These are phyloP conservation scores for Heliconius hewitsoni DNA, from an alignment of 1,140 invertebrate genomes.

Conservation along the genomic window DNA sequence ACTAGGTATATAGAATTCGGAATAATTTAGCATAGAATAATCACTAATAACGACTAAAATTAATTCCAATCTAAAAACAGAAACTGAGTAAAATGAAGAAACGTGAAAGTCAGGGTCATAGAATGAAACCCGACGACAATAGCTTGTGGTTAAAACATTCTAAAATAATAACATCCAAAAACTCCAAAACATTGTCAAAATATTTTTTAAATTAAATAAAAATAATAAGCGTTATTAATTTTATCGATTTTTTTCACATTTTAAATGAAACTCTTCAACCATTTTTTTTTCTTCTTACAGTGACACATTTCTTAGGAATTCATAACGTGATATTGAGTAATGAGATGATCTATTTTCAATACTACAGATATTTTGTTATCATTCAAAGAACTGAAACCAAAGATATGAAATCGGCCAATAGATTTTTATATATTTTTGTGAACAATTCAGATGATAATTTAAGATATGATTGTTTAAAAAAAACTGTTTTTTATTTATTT, in stretches of 20 bases:
- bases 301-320: constrained; percentile 9
- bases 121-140: not conserved
- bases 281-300: not conserved
- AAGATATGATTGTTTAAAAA: not conserved
- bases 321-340: constrained; percentile 9
- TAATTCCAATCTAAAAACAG: not conserved
- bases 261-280: too few species aligned
- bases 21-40: not conserved
- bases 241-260: too few species aligned
- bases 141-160: not conserved
- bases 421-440: not conserved
- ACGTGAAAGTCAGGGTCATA: constrained; percentile 13
- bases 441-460: not conserved
- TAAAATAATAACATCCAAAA: not conserved
- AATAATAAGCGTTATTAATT: too few species aligned
- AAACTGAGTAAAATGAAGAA: constrained; percentile 3
- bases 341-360: constrained; percentile 17
- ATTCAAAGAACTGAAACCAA: not conserved
- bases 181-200: not conserved
- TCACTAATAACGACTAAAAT: not conserved
- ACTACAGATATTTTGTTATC: not conserved
- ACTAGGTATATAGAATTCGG: not conserved
- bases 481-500: too few species aligned
- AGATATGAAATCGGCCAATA: not conserved
- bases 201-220: not conserved